Base-by-base conservation (phyloP, 2,113 vertebrate species). In the Galeopterus variegatus region DNA sequence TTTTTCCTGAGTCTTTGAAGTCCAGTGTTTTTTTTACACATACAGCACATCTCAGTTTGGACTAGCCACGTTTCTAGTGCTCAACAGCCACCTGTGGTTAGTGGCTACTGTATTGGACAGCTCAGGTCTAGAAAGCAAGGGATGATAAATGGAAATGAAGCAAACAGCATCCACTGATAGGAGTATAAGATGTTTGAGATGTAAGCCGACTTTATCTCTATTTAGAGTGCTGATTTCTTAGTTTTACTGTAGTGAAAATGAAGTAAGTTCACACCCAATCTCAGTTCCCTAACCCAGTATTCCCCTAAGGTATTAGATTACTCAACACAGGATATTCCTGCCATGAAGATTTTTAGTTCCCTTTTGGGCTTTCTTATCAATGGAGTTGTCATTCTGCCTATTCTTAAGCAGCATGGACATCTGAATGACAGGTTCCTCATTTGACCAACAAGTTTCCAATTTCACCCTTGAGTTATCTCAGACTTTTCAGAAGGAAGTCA, bases 181-280 rank as follows among this genome's bases (percentile, higher is more conserved):
- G 56, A 84, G 58, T 0, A 36, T 11, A 54, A 87, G 23, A 45
- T 58, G 33, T 23, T 21, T 64, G 36, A 82, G 62, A 23, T 48
- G 50, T n/a, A 33, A 93, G 26, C 45, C 17, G n/a, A 41, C 33
- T 36, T 58, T 65, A 48, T 84, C 73, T 93, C 64, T 93, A 5
- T 75, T 90, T 45, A 80, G 18, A 93, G 76, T 36, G 8, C 8
- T 1, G 18, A 81, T 75, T 76, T 67, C 41, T 54, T 56, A 13
- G 23, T 52, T 93, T 72, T 73, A 69, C 85, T 94, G 80, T 70
- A 7, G 58, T 72, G 72, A 84, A 95, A 93, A 33, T 54, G 45
- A 75, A 93, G 8, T 24, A 87, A 73, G 56, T 41, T 83, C 77
- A 50, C 92, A 12, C 48, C 77, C 89, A 94, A 10, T 89, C 56